A percentile compares a stretch with the other conserved stretches of the same genome.
These are phyloP conservation scores for Agonopterix arenella DNA, from an alignment of 2,888 invertebrate species.

Conservation along the genomic window DNA sequence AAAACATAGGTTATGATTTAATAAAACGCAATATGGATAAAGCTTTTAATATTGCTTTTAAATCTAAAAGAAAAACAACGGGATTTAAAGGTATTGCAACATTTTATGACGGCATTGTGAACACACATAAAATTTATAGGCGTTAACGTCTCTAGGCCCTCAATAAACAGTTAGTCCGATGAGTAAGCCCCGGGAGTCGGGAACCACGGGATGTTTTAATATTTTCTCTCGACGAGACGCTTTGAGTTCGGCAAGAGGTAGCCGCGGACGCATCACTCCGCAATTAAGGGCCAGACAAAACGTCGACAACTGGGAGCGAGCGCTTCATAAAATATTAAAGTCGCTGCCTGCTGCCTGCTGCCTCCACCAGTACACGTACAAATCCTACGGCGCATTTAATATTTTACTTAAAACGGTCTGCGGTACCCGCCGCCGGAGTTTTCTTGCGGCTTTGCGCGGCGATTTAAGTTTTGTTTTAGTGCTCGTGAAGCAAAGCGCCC, in stretches of 20 bases:
- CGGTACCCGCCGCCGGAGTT: conserved; percentile 53
- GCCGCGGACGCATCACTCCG: conserved; percentile 45
- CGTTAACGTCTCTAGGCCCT: conserved; percentile 60
- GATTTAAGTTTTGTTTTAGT: conserved; percentile 63
- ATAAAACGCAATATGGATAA: neutral
- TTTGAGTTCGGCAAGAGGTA: conserved; percentile 17
- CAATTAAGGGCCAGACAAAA: conserved; percentile 63
- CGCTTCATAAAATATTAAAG: conserved; percentile 66
- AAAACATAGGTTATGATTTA: neutral
- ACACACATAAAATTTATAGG: conserved; percentile 67
- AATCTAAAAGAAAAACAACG: conserved; percentile 47
- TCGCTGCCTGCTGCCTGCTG: conserved; percentile 18
- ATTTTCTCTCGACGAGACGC: conserved; percentile 32
- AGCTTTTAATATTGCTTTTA: conserved; percentile 32
- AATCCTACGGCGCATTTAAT: conserved; percentile 66
- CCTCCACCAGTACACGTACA: conserved; percentile 41
- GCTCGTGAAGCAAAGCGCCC: conserved; percentile 32
- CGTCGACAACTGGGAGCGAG: conserved; percentile 41
- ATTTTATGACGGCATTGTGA: conserved; percentile 63
- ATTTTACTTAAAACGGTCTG: conserved; percentile 69
- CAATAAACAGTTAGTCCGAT: conserved; percentile 60
- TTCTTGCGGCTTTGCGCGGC: conserved; percentile 47
- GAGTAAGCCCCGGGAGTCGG: conserved; percentile 24
- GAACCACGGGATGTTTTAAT: conserved; percentile 49
- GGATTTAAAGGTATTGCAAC: conserved; percentile 64